Evolutionary conservation across 2,888 invertebrate genomes (phyloP).

Genomic region (Anthophora plumipes): DNA sequence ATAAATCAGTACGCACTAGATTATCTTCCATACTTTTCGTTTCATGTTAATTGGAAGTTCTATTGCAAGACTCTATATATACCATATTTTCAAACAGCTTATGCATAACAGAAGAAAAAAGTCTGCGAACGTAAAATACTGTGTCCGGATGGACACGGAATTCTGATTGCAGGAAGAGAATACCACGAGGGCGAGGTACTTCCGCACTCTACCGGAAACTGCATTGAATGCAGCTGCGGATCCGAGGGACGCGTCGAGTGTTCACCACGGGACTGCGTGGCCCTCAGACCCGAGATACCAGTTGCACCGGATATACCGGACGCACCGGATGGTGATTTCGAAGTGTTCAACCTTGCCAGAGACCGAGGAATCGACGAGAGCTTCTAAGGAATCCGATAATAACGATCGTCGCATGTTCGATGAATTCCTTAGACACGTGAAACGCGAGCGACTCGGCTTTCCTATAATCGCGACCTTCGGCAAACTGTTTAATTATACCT

Average conservation of each 20-base stretch:
- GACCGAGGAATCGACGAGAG: slow-evolving; percentile 79
- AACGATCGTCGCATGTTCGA: slow-evolving; percentile 37
- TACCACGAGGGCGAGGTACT: slow-evolving; percentile 88
- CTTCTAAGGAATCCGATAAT: slow-evolving; percentile 71
- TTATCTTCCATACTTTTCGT: no score
- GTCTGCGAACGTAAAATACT: background rate
- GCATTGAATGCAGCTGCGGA: slow-evolving; percentile 89
- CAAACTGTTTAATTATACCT: background rate
- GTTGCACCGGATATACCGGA: slow-evolving; percentile 74
- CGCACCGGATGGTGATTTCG: slow-evolving; percentile 74
- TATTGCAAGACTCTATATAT: no score
- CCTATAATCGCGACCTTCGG: slow-evolving; percentile 18
- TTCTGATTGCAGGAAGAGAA: slow-evolving; percentile 85
- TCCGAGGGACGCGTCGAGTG: slow-evolving; percentile 85
- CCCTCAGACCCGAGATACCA: slow-evolving; percentile 77
- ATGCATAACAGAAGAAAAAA: background rate
- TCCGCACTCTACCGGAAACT: slow-evolving; percentile 90
- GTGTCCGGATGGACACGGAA: background rate
- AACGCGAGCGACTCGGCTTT: slow-evolving; percentile 24
- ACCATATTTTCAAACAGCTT: background rate
- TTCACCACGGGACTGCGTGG: slow-evolving; percentile 81
- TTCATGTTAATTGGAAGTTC: no score
- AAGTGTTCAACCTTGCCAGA: slow-evolving; percentile 77
- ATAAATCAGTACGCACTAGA: no score
- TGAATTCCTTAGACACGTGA: slow-evolving; percentile 23